Evolutionary conservation across 92 coral and sea anemone species (phyloP), one percentile per base, ranked within the genome.

Genomic region (Umimayanthus chanpuru): DNA sequence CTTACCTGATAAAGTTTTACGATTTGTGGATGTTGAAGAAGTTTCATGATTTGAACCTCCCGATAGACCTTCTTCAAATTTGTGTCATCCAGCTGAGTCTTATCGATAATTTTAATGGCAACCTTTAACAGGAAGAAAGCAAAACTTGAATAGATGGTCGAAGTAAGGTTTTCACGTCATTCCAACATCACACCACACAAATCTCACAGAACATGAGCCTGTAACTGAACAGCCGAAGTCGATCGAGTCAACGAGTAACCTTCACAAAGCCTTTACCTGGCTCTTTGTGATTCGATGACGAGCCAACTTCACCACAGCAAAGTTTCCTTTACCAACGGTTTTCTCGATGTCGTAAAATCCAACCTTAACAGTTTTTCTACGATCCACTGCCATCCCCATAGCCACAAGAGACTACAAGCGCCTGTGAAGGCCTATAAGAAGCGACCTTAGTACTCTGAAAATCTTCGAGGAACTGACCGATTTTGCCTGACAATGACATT

Each of bases 21-120:
- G 81, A 97, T 94, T 36, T 97, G 94, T 2, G 99, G 99, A 81
- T 97, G 99, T 71, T 95, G 94, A 39, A 97, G 92, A 8, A 97
- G 89, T 81, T 97, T 97, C 99, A 97, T 97, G 21, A 97, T 97
- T 88, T 97, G 97, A n/a, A 97, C 96, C 89, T 97, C 99, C 78
- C 99, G 97, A 90, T 97, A 94, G 11, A 97, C 96, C 91, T 97
- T 97, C 94, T 94, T 95, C 79, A 97, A 86, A 89, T 97, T 97
- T 88, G 96, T 89, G 71, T 97, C 98, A 44, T 97, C 98, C 49
- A 97, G 93, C 86, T 95, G 95, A n/a, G 99, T 97, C 88, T 97
- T 97, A 93, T 97, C 99, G 88, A 97, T 97, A 85, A 97, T 97
- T 94, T 97, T 97, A 74, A 97, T 95, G 91, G 99, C 99, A 85